Evolutionary conservation across 2,797 vertebrate genomes (phyloP).

Genomic region (Bufotes viridis): DNA sequence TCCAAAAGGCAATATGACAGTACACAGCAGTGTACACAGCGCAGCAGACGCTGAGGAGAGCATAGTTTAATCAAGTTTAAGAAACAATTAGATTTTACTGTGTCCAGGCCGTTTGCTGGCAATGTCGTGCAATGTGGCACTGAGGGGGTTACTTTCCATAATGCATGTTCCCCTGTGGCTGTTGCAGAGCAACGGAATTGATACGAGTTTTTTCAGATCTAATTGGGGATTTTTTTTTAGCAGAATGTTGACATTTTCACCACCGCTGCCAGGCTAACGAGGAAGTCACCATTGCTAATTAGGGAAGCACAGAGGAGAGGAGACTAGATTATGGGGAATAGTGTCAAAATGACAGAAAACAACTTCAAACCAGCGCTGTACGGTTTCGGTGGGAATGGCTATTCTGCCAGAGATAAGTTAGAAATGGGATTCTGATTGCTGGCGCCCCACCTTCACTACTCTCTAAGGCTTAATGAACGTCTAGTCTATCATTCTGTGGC

Average conservation of each 20-base stretch:
- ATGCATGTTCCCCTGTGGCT: conserved; percentile 45
- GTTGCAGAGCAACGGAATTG: conserved; percentile 34
- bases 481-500: not conserved
- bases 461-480: not conserved
- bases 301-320: conserved; percentile 72
- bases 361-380: conserved; percentile 28
- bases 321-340: conserved; percentile 50
- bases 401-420: not conserved
- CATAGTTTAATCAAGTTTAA: not conserved
- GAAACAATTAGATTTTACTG: not conserved
- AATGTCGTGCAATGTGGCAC: not conserved
- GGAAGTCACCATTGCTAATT: conserved; percentile 85
- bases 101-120: not conserved
- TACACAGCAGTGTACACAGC: no score
- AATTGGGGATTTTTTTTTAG: conserved; percentile 86
- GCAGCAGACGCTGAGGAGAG: no score
- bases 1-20: not conserved
- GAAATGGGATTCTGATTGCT: not conserved
- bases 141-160: conserved; percentile 34
- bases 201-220: conserved; percentile 80
- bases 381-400: not conserved
- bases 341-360: conserved; percentile 67
- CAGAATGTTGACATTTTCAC: conserved; percentile 81
- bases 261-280: conserved; percentile 79
- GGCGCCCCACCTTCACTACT: not conserved